These are phyloP conservation scores for Tenebrosternarchus preto DNA, from an alignment of 2,113 vertebrate species.

Conservation along the genomic window DNA sequence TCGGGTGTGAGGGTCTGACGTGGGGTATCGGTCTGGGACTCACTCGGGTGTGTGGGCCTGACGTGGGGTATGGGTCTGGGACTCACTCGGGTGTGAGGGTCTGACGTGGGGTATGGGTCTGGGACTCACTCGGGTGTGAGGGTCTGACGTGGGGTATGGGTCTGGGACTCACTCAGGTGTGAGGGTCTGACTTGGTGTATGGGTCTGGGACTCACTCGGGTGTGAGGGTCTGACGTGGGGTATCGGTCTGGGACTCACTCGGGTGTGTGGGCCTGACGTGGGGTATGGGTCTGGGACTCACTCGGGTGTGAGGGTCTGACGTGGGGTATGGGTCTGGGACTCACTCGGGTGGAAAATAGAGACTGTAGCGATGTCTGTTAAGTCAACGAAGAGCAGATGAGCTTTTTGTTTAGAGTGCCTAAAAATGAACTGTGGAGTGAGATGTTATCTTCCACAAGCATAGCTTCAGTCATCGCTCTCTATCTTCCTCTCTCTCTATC, in stretches of 20 bases:
- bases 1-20: too few relatives aligned
- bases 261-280: neutral
- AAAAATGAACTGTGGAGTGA: slow-evolving; percentile 63
- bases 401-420: slow-evolving; percentile 64
- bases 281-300: slow-evolving; percentile 54
- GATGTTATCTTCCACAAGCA: slow-evolving; percentile 50
- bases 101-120: too few relatives aligned
- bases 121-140: too few relatives aligned
- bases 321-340: slow-evolving; percentile 44
- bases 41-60: neutral
- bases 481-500: slow-evolving; percentile 5
- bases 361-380: slow-evolving; percentile 56
- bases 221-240: too few relatives aligned
- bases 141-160: too few relatives aligned
- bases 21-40: too few relatives aligned
- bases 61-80: neutral
- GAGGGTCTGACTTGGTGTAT: too few relatives aligned
- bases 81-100: too few relatives aligned
- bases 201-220: too few relatives aligned
- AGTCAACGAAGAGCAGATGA: slow-evolving; percentile 57
- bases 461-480: neutral
- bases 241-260: too few relatives aligned
- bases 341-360: slow-evolving; percentile 74
- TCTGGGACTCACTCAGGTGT: too few relatives aligned
- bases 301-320: slow-evolving; percentile 51